Evolutionary conservation across 1,140 invertebrate species (phyloP).

Genomic region (Scaptomyza montana): DNA sequence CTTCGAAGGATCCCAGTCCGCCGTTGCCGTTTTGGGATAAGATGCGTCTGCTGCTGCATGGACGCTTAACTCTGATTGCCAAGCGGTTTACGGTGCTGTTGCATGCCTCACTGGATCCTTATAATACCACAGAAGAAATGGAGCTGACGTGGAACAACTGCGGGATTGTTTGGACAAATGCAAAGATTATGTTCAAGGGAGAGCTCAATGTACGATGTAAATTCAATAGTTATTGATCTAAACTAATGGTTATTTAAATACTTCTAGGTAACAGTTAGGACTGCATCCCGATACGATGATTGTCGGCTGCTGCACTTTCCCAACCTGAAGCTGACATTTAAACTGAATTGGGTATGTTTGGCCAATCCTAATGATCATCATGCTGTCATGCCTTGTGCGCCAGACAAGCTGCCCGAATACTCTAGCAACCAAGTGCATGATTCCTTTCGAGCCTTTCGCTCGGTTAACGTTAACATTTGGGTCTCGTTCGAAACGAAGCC

Average conservation of each 20-base stretch:
- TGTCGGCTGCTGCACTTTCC: conserved; percentile 96
- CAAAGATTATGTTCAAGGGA: conserved; percentile 93
- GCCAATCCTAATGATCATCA: conserved; percentile 98
- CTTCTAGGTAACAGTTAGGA: conserved; percentile 91
- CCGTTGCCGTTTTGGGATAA: conserved; percentile 99
- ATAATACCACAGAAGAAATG: conserved; percentile 99
- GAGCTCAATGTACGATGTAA: conserved; percentile 87
- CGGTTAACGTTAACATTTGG: conserved; percentile 95
- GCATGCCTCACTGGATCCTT: conserved; percentile 98
- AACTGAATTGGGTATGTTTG: conserved; percentile 95
- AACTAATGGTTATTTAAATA: conserved; percentile 79
- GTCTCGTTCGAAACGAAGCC: conserved; percentile 95
- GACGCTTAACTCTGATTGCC: conserved; percentile 93
- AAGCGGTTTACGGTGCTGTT: conserved; percentile 94
- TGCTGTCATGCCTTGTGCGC: conserved; percentile 97
- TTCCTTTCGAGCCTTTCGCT: conserved; percentile 96
- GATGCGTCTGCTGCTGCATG: conserved; percentile 95
- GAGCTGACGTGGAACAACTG: conserved; percentile 97
- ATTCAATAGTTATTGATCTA: neutral
- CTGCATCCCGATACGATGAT: conserved; percentile 99
- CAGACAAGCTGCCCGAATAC: conserved; percentile 98
- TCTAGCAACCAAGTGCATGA: conserved; percentile 96
- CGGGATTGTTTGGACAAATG: conserved; percentile 98
- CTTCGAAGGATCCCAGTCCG: conserved; percentile 96
- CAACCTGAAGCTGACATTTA: conserved; percentile 92